Base-by-base conservation (phyloP, 2,113 vertebrate species). In the Chlamydotis undulata region DNA sequence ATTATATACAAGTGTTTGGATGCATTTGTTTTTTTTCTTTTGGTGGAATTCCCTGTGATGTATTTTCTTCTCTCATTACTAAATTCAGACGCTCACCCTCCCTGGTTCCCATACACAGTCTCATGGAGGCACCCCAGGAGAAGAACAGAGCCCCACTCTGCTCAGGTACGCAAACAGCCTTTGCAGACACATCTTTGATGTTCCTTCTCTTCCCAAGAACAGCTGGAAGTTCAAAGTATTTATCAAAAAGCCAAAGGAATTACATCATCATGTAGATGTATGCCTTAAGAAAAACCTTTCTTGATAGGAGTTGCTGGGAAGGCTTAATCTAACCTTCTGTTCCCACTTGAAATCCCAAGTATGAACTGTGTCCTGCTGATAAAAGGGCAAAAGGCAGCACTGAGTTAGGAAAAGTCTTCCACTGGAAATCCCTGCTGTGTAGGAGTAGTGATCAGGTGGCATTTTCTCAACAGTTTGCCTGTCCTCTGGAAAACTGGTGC, bases 161-260 rank as follows among this genome's bases (percentile, higher is more conserved):
- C 85, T 90, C 88, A 87, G 45, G 65, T 79, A 67, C 39, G 17
- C 3, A 43, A 75, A 50, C 4, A 12, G 35, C 37, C 9, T 89
- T 68, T 76, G 43, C 63, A 93, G 71, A 26, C 71, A 28, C 2
- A 7, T 17, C 65, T 93, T 92, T 96, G 85, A 88, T 90, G 82
- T 85, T 92, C 25, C n/a, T 71, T 25, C 23, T 50, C 37, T 75
- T 87, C 67, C 43, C 45, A 37, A 43, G 65, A 93, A 52, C 82
- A 96, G 56, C 91, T 93, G 91, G 82, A 69, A 93, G 47, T 93
- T 96, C 85, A 93, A 96, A 96, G 85, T 7, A 7, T 43, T 67
- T 63, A 55, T 92, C 91, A 82, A 71, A 71, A 93, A 89, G 71
- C 68, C 25, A 17, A 88, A 63, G 70, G 63, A 91, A 92, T 91